A percentile compares a stretch with the other conserved stretches of the same genome.
phyloP scores from a whole-genome alignment of 2,888 invertebrate species.

The Caenorhabditis zanzibari region DNA sequence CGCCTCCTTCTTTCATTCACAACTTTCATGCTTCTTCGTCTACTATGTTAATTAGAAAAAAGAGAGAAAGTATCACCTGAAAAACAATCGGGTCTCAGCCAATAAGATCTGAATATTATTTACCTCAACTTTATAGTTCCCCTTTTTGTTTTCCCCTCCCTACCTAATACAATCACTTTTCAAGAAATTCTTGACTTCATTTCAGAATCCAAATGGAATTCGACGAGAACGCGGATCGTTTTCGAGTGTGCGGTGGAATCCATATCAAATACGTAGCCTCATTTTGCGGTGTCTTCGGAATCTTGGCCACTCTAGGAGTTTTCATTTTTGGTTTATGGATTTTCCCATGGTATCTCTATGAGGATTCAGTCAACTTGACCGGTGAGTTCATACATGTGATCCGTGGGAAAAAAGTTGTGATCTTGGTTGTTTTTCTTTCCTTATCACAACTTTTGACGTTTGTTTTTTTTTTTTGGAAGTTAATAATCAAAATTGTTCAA shows the following conservation, averaged over 20 bases:
- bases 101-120: slow-evolving; percentile 2
- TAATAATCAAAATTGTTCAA: background rate
- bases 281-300: slow-evolving; percentile 58
- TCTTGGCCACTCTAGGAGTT: slow-evolving; percentile 52
- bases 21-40: background rate
- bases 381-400: slow-evolving; percentile 28
- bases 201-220: slow-evolving; percentile 59
- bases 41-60: slow-evolving; percentile 33
- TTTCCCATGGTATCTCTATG: slow-evolving; percentile 65
- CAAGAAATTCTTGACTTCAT: background rate
- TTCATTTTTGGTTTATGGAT: slow-evolving; percentile 52
- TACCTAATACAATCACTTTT: slow-evolving; percentile 5
- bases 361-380: slow-evolving; percentile 53
- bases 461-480: background rate
- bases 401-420: background rate
- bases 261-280: slow-evolving; percentile 63
- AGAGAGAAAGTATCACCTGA: background rate
- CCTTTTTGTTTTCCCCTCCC: background rate
- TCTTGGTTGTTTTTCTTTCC: background rate
- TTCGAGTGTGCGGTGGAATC: slow-evolving; percentile 47
- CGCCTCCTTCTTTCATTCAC: background rate
- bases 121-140: background rate
- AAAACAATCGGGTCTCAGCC: slow-evolving; percentile 8
- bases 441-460: background rate
- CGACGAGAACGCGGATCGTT: slow-evolving; percentile 55